Evolutionary conservation across 2,888 invertebrate genomes (phyloP).

Genomic region (Galerucella calmariensis): DNA sequence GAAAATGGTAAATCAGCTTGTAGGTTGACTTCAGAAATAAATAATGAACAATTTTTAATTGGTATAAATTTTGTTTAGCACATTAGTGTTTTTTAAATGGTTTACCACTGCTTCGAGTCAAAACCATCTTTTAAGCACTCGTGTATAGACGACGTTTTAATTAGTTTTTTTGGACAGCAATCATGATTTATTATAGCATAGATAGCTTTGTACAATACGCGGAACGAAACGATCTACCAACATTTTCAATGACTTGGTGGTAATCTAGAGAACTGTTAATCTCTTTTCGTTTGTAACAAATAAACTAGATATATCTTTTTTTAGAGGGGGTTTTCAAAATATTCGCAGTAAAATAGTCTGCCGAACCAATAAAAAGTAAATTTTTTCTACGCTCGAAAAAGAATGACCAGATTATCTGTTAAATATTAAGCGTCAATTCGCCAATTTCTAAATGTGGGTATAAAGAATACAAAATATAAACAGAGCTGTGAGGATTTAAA

Average conservation of each 20-base stretch:
- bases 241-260: too few species aligned
- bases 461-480: conserved; percentile 47
- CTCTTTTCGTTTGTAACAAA: not conserved
- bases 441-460: conserved; percentile 39
- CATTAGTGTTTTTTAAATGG: not conserved
- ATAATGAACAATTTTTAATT: not conserved
- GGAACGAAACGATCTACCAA: not conserved
- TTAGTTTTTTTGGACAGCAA: not conserved
- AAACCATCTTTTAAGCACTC: not conserved
- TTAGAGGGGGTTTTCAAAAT: not conserved
- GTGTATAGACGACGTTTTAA: not conserved
- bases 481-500: conserved; percentile 47
- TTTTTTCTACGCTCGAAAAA: conserved; percentile 12
- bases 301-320: not conserved
- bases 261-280: too few species aligned
- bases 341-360: not conserved
- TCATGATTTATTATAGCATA: not conserved
- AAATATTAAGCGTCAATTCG: conserved; percentile 38
- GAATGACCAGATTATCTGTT: conserved; percentile 37
- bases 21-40: not conserved
- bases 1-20: not conserved
- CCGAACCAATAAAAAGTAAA: not conserved
- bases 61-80: not conserved
- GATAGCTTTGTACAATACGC: not conserved
- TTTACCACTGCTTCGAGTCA: not conserved